Base-by-base conservation (phyloP, 1,140 invertebrate genomes). In the Trachymyrmex septentrionalis region DNA sequence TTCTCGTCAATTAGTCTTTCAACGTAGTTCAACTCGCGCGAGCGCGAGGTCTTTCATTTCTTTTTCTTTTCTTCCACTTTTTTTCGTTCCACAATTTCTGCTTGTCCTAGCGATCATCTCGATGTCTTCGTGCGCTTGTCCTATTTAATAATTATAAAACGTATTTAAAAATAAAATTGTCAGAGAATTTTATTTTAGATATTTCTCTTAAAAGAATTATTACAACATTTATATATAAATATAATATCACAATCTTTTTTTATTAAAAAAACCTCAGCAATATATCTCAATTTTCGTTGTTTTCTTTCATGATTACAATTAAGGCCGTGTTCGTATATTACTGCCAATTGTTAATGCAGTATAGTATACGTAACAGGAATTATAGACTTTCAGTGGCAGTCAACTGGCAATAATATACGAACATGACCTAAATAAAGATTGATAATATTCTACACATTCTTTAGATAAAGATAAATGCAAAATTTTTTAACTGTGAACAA, bases 1-100 rank as follows among this genome's bases (percentile, higher is more conserved):
- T 73, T 84, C 86, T 88, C 88, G 84, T 92, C 92, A 92, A 93
- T 93, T 92, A 92, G 92, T 92, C 88, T 88, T 80, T 90, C 89
- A 87, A 85, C 89, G 82, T 73, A 30, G 27, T 72, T 85, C 63
- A 48, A 27, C 81, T 63, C 30, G 48, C 75, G 55, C 78, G 38
- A 50, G 55, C 85, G 19, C 61, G 48, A 69, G 4, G 21, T 80
- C 59, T 67, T 16, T 27, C 27, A 53, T 21, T 57, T 73, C 67
- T 76, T 78, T 66, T 82, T 87, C 67, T 24, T 66, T 55, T 57
- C 9, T 30, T 55, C 38, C 24, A 61, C 86, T 81, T 85, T 64
- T 64, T 86, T 86, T 73, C 71, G n/a, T 21, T 86, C 63, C n/a
- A n/a, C n/a, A 61, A 61, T 73, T 38, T 44, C 55, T 66, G 55